These are phyloP conservation scores for Corvus moneduloides DNA, from an alignment of 2,113 vertebrate genomes.

Conservation along the genomic window DNA sequence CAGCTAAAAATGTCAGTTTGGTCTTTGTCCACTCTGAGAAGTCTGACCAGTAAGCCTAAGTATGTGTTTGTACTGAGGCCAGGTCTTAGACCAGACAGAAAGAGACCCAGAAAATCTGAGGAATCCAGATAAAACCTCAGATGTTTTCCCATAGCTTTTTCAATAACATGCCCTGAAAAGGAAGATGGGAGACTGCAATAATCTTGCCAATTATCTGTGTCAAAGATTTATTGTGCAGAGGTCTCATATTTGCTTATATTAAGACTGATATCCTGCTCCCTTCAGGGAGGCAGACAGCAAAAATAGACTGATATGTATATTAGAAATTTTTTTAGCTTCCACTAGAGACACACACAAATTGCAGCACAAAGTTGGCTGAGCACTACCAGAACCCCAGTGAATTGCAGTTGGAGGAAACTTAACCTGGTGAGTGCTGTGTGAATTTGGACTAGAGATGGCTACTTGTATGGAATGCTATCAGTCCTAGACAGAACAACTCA, in stretches of 20 bases:
- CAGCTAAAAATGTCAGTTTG: neutral
- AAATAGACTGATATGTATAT: neutral
- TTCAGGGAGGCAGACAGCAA: neutral
- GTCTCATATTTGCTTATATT: constrained; percentile 36
- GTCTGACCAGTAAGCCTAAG: neutral
- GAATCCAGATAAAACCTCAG: constrained; percentile 56
- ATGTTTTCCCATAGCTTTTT: constrained; percentile 46
- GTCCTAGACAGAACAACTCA: neutral
- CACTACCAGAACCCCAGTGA: neutral
- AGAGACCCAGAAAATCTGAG: constrained; percentile 51
- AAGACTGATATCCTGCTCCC: constrained; percentile 4
- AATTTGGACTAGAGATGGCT: neutral
- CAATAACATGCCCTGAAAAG: constrained; percentile 56
- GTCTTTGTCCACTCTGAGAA: neutral
- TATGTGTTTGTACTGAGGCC: constrained; percentile 30
- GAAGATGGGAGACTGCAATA: constrained; percentile 39
- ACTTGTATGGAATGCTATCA: neutral
- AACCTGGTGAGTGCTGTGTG: neutral
- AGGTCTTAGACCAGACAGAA: constrained; percentile 2
- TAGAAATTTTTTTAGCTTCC: neutral
- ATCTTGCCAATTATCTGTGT: constrained; percentile 43
- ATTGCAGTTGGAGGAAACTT: neutral
- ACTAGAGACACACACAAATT: neutral
- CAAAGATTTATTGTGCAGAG: constrained; percentile 42
- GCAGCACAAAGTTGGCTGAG: neutral